These are phyloP conservation scores for Apis mellifera DNA, from an alignment of 1,140 invertebrate species.

Conservation along the genomic window Amel_HAv3.1 CM009934.2:5463001-5463500, in stretches of 20 bases:
- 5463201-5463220: slow-evolving; percentile 62
- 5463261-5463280: slow-evolving; percentile 64
- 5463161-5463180: slow-evolving; percentile 13
- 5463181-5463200: slow-evolving; percentile 20
- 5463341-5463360: slow-evolving; percentile 46
- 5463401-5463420: background rate
- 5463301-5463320: slow-evolving; percentile 1
- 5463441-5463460: slow-evolving; percentile 7
- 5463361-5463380: slow-evolving; percentile 32
- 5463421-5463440: slow-evolving; percentile 25
- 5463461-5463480: background rate
- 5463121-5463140: no score
- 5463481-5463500: background rate
- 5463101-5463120: background rate
- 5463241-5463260: slow-evolving; percentile 69
- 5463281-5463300: slow-evolving; percentile 30
- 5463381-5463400: background rate
- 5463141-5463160: slow-evolving; percentile 47
- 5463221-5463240: slow-evolving; percentile 72
- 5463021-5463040: background rate
- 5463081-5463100: background rate
- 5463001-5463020: background rate
- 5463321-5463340: slow-evolving; percentile 18
- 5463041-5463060: slow-evolving; percentile 9
- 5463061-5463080: background rate